Conservation (phyloP, 1,140 invertebrate species). For the Pogonomyrmex californicus region DNA sequence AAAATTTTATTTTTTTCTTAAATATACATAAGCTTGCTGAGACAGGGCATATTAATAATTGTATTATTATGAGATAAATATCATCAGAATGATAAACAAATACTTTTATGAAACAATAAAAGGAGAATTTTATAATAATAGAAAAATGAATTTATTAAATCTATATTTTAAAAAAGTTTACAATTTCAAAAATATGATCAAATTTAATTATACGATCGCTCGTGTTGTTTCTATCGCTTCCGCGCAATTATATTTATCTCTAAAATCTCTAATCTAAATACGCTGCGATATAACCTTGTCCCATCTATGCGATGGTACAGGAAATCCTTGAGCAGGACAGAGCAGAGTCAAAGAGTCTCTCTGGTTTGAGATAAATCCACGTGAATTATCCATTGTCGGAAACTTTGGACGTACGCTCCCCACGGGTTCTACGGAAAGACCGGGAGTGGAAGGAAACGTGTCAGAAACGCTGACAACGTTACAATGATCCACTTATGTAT, state of each 20-base stretch:
- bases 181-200: not conserved
- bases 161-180: not conserved
- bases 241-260: not conserved
- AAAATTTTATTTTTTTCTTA: not conserved
- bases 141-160: not conserved
- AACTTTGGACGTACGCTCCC: constrained; percentile 90
- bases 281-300: constrained; percentile 54
- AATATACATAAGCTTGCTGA: constrained; percentile 39
- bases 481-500: not conserved
- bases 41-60: constrained; percentile 59
- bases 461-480: constrained; percentile 22
- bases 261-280: constrained; percentile 17
- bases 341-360: constrained; percentile 85
- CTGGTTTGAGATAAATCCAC: constrained; percentile 87
- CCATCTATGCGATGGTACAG: constrained; percentile 89
- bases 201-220: not conserved
- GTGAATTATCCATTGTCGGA: constrained; percentile 89
- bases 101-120: not conserved
- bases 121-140: not conserved
- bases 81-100: not conserved
- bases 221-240: constrained; percentile 5
- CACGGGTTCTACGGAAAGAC: constrained; percentile 87
- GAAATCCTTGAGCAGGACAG: constrained; percentile 90
- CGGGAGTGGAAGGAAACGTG: constrained; percentile 39
- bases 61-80: not conserved